Evolutionary conservation across 2,113 vertebrate genomes (phyloP), one percentile per base, ranked within the genome.

Genomic region (Mionectes macconnelli): DNA sequence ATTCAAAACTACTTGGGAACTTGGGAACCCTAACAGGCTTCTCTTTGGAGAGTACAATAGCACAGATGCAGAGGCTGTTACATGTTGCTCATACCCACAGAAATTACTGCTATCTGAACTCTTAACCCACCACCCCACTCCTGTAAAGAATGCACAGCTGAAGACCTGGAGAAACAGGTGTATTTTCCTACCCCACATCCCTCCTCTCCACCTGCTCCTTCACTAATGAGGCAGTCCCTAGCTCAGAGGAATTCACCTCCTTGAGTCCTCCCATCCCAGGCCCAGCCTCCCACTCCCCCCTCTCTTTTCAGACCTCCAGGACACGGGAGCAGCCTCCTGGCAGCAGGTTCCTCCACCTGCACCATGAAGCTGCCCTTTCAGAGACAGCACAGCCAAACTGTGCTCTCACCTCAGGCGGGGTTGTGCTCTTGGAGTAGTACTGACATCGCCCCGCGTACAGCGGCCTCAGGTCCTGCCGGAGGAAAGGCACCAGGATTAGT

Each of bases 401-500:
- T 24, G 63, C 82, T 92, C 97, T 97, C 89, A 98, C 98, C 98
- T 98, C 97, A 4, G 97, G 96, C 16, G 93, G 91, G 8, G 98
- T 97, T 0, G 97, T 97, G 9, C 97, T 97, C 94, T 98, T 99
- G 87, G 98, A 98, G 96, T 98, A 99, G 95, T 99, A 99, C 74
- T 98, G 98, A 94, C 99, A 99, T 68, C 99, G 98, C 73, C 99
- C 99, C 0, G 99, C 99, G 0, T 99, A 99, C 59, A 99, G 98
- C 2, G 99, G 99, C 96, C 98, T 98, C 89, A 99, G 98, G 80
- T 99, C 99, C 99, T 99, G 98, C 77, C 93, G 39, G 63, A 23
- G 9, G 94, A 87, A 90, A 81, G 80, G 57, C 53, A 88, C 22
- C 56, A 47, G 57, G 37, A n/a, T 96, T 25, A 94, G 69, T 24